Evolutionary conservation across 2,797 vertebrate species (phyloP).

Genomic region (Tapirus indicus): DNA sequence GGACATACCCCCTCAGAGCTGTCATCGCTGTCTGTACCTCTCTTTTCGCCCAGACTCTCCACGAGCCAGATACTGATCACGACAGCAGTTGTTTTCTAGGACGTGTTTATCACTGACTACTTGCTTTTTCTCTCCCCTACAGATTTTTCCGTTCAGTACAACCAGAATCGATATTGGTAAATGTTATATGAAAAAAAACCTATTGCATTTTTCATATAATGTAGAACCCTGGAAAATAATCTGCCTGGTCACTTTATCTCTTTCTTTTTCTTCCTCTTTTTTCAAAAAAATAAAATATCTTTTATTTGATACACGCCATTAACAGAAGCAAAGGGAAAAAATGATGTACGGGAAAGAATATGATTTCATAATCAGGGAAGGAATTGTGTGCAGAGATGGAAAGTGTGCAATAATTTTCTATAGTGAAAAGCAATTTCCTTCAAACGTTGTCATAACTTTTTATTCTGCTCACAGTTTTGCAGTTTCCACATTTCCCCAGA

Average conservation of each 20-base stretch:
- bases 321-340: slow-evolving; percentile 48
- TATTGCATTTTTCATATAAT: not conserved
- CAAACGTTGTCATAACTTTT: slow-evolving; percentile 23
- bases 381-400: slow-evolving; percentile 59
- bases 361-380: slow-evolving; percentile 46
- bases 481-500: slow-evolving; percentile 21
- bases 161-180: slow-evolving; percentile 43
- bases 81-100: not conserved
- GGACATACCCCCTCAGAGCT: too few species aligned
- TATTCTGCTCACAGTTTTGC: slow-evolving; percentile 26
- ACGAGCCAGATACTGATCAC: not conserved
- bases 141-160: not conserved
- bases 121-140: not conserved
- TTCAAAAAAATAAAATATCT: not conserved
- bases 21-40: not conserved
- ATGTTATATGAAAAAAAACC: slow-evolving; percentile 41
- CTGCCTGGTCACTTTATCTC: not conserved
- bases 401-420: slow-evolving; percentile 56
- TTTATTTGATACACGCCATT: not conserved
- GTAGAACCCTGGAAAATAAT: slow-evolving; percentile 42
- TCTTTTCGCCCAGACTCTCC: not conserved
- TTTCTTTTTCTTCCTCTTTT: not conserved
- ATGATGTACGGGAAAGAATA: slow-evolving; percentile 34
- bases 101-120: not conserved
- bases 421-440: slow-evolving; percentile 71